Base-by-base conservation (phyloP, 1,140 invertebrate genomes). In the Euwallacea similis region DNA sequence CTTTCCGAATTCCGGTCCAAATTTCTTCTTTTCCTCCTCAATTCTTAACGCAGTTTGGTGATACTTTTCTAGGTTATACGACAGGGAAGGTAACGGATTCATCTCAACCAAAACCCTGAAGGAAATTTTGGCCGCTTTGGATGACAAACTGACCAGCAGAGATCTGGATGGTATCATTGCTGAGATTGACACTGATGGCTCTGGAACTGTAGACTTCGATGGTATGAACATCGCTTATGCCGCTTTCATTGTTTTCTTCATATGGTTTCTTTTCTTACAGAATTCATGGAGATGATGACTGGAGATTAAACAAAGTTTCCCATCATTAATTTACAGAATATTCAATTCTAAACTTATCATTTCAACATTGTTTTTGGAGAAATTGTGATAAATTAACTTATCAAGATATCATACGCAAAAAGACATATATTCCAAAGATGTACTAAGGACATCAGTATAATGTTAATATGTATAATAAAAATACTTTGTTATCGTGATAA, bases 151-250 rank as follows among this genome's bases (percentile, higher is more conserved):
- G 55, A 96, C 94, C 43, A 90, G 95, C 69, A 89, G 93, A 72
- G 95, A 97, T 82, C 86, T 98, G 73, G 94, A 97, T 79, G 93
- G 94, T 78, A 96, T 97, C 88, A 97, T 97, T 80, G 93, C 95
- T 77, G 95, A 98, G 87, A 97, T 97, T 79, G 95, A 97, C 83
- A 93, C 93, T 66, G 95, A 97, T 83, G 94, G 94, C 74, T 96
- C 93, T 66, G 91, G 91, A 73, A 93, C 91, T 50, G 90, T 93
- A 59, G 90, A 92, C 76, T 91, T 91, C 77, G 90, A 91, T 80
- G 90, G 90, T 90, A 83, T 78, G 42, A 11, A 33, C 8, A 59
- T 59, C 11, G 10, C 21, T 33, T 33, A 50, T 11, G 13, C 1
- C 0, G 47, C 0, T 50, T 11, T 11, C 13, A 50, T 2, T 50